A percentile compares a stretch with the other conserved stretches of the same genome.
Conservation (phyloP, 2,797 vertebrate species). For the Dromococcyx pavoninus region DNA sequence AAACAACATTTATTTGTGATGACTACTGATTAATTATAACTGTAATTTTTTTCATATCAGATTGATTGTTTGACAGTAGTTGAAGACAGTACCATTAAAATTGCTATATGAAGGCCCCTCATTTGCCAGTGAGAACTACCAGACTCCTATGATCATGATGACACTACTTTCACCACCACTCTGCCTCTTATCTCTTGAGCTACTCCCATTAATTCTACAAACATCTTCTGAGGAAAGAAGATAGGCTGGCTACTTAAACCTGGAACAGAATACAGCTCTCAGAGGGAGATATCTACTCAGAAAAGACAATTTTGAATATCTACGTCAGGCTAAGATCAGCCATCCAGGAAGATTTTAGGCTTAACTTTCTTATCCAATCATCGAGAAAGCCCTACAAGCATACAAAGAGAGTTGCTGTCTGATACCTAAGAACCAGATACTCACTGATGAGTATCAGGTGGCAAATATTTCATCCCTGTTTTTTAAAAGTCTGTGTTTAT, state of each 20-base stretch:
- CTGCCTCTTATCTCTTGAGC: neutral
- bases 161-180: neutral
- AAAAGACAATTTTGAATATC: neutral
- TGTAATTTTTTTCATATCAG: neutral
- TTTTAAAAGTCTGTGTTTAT: neutral
- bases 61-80: neutral
- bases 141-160: neutral
- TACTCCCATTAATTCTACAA: neutral
- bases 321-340: neutral
- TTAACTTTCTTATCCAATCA: neutral
- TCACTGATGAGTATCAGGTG: neutral
- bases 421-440: neutral
- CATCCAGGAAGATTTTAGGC: neutral
- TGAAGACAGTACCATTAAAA: neutral
- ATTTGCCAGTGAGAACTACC: neutral
- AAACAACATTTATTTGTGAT: neutral
- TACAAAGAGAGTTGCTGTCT: neutral
- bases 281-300: neutral
- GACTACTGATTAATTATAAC: neutral
- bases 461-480: neutral
- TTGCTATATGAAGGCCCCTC: accelerated
- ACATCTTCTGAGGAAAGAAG: neutral
- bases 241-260: neutral
- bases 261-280: neutral
- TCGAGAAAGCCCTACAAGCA: neutral